phyloP scores from a whole-genome alignment of 2,888 invertebrate species.

The Papilio gigon region DNA sequence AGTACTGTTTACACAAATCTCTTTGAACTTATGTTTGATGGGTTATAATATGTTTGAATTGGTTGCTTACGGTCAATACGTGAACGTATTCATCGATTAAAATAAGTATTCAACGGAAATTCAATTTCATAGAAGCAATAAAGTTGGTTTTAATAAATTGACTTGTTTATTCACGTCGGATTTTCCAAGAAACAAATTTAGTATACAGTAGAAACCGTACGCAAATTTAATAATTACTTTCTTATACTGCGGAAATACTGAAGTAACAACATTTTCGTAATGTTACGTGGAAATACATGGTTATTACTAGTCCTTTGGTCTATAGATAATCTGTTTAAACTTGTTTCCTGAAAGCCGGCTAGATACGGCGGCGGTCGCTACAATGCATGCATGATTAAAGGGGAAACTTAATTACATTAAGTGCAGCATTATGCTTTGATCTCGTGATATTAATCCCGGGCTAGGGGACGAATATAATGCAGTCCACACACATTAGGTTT shows the following conservation, averaged over 20 bases:
- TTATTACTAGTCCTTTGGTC: neutral
- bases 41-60: neutral
- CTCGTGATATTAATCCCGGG: constrained; percentile 38
- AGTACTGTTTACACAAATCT: constrained; percentile 14
- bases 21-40: constrained; percentile 4
- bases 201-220: neutral
- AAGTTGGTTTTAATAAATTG: neutral
- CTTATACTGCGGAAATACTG: too few relatives aligned
- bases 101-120: neutral
- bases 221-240: too few relatives aligned
- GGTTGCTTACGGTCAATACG: neutral
- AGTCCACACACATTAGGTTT: neutral
- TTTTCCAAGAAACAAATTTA: neutral
- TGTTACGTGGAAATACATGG: neutral
- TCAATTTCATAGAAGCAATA: neutral
- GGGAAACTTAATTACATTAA: constrained; percentile 40
- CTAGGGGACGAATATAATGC: constrained; percentile 23
- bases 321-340: constrained; percentile 12
- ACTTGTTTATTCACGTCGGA: neutral
- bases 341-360: constrained; percentile 18
- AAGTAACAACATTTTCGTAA: neutral
- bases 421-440: constrained; percentile 41
- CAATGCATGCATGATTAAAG: constrained; percentile 40
- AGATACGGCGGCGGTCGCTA: constrained; percentile 19
- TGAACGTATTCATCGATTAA: neutral